Percentiles rank a stretch among this genome's conserved stretches.
phyloP scores from a whole-genome alignment of 2,888 invertebrate species.

The Sarcophaga rosellei region DNA sequence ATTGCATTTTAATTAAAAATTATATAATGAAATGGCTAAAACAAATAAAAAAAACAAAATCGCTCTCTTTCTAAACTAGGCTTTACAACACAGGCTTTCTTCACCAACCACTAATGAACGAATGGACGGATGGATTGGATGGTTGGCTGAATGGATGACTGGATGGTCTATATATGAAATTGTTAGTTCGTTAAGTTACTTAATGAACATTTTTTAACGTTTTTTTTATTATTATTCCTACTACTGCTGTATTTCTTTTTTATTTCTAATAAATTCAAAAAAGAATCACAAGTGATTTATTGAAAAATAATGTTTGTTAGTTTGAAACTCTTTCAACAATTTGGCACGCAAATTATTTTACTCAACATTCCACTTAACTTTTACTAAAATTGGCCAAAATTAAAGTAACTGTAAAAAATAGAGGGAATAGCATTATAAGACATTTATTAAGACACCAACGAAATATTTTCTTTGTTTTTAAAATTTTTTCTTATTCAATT shows the following conservation, averaged over 20 bases:
- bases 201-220: too few species aligned
- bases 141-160: background rate
- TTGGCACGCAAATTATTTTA: conserved; percentile 46
- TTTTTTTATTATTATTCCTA: too few species aligned
- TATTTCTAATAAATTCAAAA: too few species aligned
- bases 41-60: background rate
- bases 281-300: too few species aligned
- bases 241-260: too few species aligned
- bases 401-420: too few species aligned
- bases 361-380: too few species aligned
- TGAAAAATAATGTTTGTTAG: too few species aligned
- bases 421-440: background rate
- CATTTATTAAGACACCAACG: background rate
- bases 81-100: background rate
- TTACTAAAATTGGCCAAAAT: too few species aligned
- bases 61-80: background rate
- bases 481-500: conserved; percentile 28
- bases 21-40: background rate
- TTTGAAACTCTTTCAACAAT: background rate
- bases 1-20: background rate
- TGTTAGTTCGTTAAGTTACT: too few species aligned
- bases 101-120: background rate
- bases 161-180: background rate
- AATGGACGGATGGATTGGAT: background rate
- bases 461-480: too few species aligned